Evolutionary conservation across 2,797 vertebrate genomes (phyloP).

Genomic region (Liasis olivaceus): DNA sequence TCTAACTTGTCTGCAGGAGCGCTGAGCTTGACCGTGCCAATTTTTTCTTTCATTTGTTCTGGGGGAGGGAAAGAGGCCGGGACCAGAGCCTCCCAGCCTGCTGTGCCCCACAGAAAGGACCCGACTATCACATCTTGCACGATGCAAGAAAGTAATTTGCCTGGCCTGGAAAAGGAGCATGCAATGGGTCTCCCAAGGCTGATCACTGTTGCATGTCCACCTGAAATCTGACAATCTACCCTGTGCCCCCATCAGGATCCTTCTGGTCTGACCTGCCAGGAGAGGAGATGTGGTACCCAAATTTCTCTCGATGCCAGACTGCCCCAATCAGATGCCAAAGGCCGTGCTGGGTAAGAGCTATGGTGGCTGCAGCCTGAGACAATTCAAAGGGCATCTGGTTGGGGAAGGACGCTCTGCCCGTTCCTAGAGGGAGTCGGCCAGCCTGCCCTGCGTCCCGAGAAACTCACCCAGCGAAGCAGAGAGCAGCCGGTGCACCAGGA

Average conservation of each 20-base stretch:
- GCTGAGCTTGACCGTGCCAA: too few relatives aligned
- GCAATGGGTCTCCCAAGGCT: too few relatives aligned
- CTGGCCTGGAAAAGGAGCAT: neutral
- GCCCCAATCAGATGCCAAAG: too few relatives aligned
- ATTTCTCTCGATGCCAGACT: neutral
- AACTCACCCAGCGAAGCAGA: constrained; percentile 85
- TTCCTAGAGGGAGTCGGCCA: neutral
- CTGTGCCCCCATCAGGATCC: neutral
- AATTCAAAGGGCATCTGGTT: neutral
- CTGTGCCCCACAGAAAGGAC: neutral
- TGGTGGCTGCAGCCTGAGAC: neutral
- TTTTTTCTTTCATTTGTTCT: too few relatives aligned
- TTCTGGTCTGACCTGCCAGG: neutral
- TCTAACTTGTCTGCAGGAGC: too few relatives aligned
- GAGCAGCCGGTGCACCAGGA: constrained; percentile 93
- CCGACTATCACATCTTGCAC: accelerated
- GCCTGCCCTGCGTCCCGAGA: accelerated
- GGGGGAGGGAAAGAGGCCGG: too few relatives aligned
- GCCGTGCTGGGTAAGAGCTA: too few relatives aligned
- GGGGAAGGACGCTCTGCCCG: neutral
- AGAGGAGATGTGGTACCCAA: neutral
- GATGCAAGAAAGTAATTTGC: neutral
- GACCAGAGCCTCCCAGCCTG: neutral
- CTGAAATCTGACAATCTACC: neutral
- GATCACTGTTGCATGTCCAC: too few relatives aligned